Evolutionary conservation across 2,888 invertebrate genomes (phyloP), one percentile per base, ranked within the genome.

Genomic region (Heliconius ethilla): DNA sequence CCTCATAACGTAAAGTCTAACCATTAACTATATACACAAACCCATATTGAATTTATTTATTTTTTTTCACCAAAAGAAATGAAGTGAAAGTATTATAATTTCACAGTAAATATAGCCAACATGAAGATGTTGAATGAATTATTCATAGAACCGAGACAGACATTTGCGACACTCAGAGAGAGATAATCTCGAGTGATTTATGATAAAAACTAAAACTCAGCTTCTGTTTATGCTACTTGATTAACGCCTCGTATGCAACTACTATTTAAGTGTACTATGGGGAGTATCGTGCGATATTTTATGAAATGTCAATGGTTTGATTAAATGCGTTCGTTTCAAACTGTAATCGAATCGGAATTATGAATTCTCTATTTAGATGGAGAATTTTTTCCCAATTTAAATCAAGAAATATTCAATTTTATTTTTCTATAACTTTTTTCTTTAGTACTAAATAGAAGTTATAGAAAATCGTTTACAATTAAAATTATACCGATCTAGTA

Each of bases 141-240:
- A 93, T 92, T 91, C 92, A 93, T 91, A 85, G 85, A 87, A 86
- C 87, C 88, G 85, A 89, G 89, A 89, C 89, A 88, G 90, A 89
- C 89, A 88, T 87, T 85, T 85, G 87, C 89, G 87, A 88, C 88
- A 87, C 89, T 87, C 86, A 84, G 86, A 90, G 90, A 93, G 86
- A 90, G 90, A 93, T 93, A 91, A 93, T 93, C 93, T 91, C 87
- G 85, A 83, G 86, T 93, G 93, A 93, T 93, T 91, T 93, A 93
- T 90, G 92, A 91, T 89, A 90, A 86, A 89, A 90, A 91, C 89
- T 87, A 83, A 82, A 86, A 87, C 87, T 86, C 83, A 79, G 83
- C 85, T 85, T 85, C 84, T 86, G 89, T 89, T 89, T 89, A 89
- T 82, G 82, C 84, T 82, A 82, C 83, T 83, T 76, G 45, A 22